Evolutionary conservation across 2,888 invertebrate genomes (phyloP).

Genomic region (Drosophila anceps): DNA sequence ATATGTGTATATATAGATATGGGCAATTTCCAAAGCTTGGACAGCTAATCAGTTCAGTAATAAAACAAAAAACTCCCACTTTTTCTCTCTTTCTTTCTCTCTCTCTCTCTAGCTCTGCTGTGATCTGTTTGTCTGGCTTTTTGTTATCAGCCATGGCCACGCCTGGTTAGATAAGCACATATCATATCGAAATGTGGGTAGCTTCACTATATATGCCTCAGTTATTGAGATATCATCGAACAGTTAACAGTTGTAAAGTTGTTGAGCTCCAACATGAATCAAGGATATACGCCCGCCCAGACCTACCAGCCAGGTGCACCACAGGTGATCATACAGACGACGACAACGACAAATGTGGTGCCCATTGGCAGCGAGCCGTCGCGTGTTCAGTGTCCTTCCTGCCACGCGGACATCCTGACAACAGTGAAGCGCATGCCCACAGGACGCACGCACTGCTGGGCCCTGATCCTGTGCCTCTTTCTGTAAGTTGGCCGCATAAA

Average conservation of each 20-base stretch:
- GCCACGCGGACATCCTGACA: slow-evolving; percentile 62
- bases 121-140: not conserved
- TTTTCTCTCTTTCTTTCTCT: slow-evolving; percentile 2
- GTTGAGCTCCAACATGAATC: slow-evolving; percentile 28
- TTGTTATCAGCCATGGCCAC: slow-evolving; percentile 32
- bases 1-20: not conserved
- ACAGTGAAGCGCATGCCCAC: slow-evolving; percentile 53
- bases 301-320: slow-evolving; percentile 52
- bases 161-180: slow-evolving; percentile 38
- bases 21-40: not conserved
- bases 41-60: slow-evolving; percentile 15
- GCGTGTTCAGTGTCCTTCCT: slow-evolving; percentile 66
- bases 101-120: not conserved
- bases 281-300: slow-evolving; percentile 57
- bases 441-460: slow-evolving; percentile 62
- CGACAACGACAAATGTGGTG: slow-evolving; percentile 49
- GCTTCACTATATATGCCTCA: slow-evolving; percentile 22
- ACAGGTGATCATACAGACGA: slow-evolving; percentile 52
- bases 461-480: slow-evolving; percentile 63
- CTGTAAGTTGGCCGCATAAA: slow-evolving; percentile 52
- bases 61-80: not conserved
- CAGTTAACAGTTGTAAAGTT: not conserved
- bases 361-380: slow-evolving; percentile 55
- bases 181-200: slow-evolving; percentile 17
- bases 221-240: slow-evolving; percentile 24